These are phyloP conservation scores for Diprion similis DNA, from an alignment of 1,140 invertebrate genomes.

Conservation along the genomic window DNA sequence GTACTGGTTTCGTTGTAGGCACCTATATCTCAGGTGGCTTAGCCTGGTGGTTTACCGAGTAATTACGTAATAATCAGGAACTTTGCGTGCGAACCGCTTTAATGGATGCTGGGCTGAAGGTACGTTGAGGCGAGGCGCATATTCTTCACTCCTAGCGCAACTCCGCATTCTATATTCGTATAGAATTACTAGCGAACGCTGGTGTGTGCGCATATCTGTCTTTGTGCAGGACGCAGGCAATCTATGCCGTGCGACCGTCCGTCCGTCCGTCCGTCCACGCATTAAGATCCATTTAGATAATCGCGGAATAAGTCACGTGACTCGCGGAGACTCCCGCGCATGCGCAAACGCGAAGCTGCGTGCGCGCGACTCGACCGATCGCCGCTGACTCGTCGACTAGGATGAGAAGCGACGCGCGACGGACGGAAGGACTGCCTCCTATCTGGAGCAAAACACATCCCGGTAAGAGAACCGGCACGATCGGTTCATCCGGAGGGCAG, in stretches of 20 bases:
- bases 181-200: background rate
- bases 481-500: constrained; percentile 27
- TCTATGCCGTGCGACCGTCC: background rate
- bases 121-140: background rate
- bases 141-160: no score
- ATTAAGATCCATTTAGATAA: constrained; percentile 20
- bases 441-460: background rate
- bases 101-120: constrained; percentile 1
- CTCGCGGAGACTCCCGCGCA: background rate
- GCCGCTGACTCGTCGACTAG: constrained; percentile 21
- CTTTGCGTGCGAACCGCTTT: constrained; percentile 6
- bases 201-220: background rate
- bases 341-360: background rate
- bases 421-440: background rate
- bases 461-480: background rate
- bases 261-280: background rate
- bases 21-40: background rate
- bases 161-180: background rate
- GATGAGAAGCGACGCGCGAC: background rate
- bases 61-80: constrained; percentile 4
- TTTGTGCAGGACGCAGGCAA: background rate
- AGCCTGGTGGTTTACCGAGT: background rate
- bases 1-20: background rate
- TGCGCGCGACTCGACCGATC: constrained; percentile 20
- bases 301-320: constrained; percentile 15